Base-by-base conservation (phyloP, 1,140 invertebrate species). In the Trissolcus basalis region DNA sequence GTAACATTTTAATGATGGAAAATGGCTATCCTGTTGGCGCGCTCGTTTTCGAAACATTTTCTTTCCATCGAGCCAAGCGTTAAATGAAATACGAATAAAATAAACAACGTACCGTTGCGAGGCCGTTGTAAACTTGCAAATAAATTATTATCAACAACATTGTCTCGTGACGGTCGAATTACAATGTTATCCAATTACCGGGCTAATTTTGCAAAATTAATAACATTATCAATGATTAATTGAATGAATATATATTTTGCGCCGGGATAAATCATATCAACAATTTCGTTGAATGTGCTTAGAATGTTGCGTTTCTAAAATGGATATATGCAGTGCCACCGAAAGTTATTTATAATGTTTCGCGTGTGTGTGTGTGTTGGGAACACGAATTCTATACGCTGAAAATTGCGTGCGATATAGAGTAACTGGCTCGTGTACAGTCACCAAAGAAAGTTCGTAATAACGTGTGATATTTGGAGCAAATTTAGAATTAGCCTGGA, bases 291-390 rank as follows among this genome's bases (percentile, higher is more conserved):
- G 68, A 72, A 73, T 73, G 63, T 69, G 59, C 61, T 56, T 63
- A n/a, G 58, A 67, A 61, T 68, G 58, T 76, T 68, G 55, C 71
- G 58, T 55, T 68, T 67, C 44, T 59, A 60, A 75, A n/a, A 69
- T 77, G 61, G 67, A 71, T 75, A 3, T 27, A 71, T 78, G 71
- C 64, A 70, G 68, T 78, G 72, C 72, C 72, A 73, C 79, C 70
- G 65, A 72, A 78, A 80, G 76, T 80, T 80, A 80, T 80, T 78
- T 80, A 80, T 80, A 78, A 78, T 77, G 71, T 65, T 61, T 58
- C 63, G 67, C 56, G 71, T 75, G 56, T 69, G 68, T 68, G 74
- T 70, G 15, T 68, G 70, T 71, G 77, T 79, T 77, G 73, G 1
- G 69, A 72, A 79, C 72, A 79, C 68, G 53, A 79, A 79, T 77